Evolutionary conservation across 2,113 vertebrate species (phyloP).

Genomic region (Enhydra lutris): DNA sequence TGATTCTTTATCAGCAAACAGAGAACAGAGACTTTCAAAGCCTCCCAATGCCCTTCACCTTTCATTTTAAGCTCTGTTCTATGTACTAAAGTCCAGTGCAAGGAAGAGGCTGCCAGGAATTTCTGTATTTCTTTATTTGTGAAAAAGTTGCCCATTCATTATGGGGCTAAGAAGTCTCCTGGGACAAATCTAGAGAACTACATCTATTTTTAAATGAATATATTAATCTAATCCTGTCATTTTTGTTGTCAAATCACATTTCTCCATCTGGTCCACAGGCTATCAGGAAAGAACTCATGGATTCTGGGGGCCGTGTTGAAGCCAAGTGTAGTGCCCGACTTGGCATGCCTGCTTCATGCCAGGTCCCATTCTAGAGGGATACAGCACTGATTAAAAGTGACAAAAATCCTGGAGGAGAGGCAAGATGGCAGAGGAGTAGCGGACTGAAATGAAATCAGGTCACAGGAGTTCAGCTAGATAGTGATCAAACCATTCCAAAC

Average conservation of each 20-base stretch:
- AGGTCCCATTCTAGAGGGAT: neutral
- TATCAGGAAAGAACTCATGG: neutral
- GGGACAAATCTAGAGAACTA: neutral
- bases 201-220: neutral
- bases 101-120: neutral
- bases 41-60: neutral
- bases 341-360: rapidly evolving
- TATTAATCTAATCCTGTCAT: neutral
- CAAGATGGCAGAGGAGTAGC: no score
- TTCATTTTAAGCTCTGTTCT: neutral
- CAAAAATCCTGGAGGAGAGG: neutral
- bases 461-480: no score
- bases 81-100: neutral
- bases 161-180: neutral
- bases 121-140: neutral
- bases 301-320: neutral
- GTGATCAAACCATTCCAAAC: no score
- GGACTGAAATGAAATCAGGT: no score
- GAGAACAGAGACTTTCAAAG: neutral
- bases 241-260: neutral
- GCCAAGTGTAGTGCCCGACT: neutral
- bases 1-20: neutral
- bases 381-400: neutral
- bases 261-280: neutral
- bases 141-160: neutral